A percentile compares a stretch with the other conserved stretches of the same genome.
These are phyloP conservation scores for Trichonephila inaurata DNA, from an alignment of 1,140 invertebrate genomes.

Conservation along the genomic window DNA sequence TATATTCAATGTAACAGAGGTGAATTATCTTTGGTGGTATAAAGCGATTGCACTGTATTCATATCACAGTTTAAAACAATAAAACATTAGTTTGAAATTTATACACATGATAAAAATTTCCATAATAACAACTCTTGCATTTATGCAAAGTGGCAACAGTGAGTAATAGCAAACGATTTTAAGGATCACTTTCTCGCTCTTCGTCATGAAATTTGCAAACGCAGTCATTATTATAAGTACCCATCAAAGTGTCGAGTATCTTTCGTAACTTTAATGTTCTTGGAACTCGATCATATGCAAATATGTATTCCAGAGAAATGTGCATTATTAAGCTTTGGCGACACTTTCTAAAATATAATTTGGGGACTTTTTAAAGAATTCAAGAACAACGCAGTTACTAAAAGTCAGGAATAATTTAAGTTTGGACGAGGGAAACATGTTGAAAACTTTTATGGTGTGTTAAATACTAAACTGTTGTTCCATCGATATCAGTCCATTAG, in stretches of 20 bases:
- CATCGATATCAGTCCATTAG: not conserved
- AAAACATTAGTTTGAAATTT: not conserved
- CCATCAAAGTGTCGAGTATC: not conserved
- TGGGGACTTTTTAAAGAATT: not conserved
- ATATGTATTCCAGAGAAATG: not conserved
- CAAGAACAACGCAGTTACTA: not conserved
- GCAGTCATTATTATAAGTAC: constrained; percentile 15
- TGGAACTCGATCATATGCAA: not conserved
- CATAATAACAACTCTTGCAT: not conserved
- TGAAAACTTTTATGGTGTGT: not conserved
- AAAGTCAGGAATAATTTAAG: not conserved
- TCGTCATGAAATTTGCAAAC: not conserved
- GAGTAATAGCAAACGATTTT: not conserved
- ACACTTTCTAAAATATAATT: not conserved
- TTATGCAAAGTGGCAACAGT: not conserved
- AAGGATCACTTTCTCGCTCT: not conserved
- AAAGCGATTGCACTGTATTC: not conserved
- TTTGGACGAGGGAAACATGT: not conserved
- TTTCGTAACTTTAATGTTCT: not conserved
- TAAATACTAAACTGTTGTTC: not conserved
- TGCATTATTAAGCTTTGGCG: not conserved
- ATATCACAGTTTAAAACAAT: not conserved
- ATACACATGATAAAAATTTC: not conserved
- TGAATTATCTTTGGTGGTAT: not conserved
- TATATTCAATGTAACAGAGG: not conserved